phyloP scores from a whole-genome alignment of 2,888 invertebrate species.

The Diadromus collaris region DNA sequence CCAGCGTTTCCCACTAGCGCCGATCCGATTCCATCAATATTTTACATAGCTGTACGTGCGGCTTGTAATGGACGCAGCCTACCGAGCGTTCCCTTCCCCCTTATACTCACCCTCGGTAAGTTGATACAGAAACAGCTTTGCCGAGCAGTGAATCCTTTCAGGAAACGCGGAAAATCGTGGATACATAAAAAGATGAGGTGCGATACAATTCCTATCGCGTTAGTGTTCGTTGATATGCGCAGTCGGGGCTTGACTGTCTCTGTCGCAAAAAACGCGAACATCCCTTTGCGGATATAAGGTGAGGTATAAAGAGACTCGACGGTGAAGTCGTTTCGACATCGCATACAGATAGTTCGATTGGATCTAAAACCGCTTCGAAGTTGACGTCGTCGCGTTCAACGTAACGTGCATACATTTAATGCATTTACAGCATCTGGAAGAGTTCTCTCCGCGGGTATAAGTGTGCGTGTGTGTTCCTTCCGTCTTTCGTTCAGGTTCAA shows the following conservation, averaged over 20 bases:
- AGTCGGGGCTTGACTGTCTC: neutral
- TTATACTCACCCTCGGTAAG: too few species aligned
- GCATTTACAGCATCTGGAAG: neutral
- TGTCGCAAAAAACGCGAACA: conserved; percentile 5
- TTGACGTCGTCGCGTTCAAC: conserved; percentile 4
- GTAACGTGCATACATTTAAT: conserved; percentile 7
- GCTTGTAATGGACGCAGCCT: neutral
- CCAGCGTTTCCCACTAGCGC: neutral
- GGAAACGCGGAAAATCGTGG: conserved; percentile 18
- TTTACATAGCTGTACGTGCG: conserved; percentile 5
- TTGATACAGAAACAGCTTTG: conserved; percentile 18
- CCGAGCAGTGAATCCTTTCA: neutral
- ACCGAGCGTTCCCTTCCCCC: conserved; percentile 11
- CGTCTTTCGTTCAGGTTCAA: neutral
- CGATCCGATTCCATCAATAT: neutral
- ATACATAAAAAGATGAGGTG: conserved; percentile 1
- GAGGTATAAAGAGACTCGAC: conserved; percentile 5
- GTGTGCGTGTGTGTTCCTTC: neutral
- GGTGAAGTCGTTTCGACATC: conserved; percentile 14
- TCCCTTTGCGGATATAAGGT: conserved; percentile 15
- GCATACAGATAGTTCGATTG: conserved; percentile 18
- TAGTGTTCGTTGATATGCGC: neutral
- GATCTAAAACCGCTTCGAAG: conserved; percentile 10
- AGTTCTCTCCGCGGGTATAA: neutral
- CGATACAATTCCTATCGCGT: conserved; percentile 9